Conservation (phyloP, 2,888 invertebrate species). For the Candidula unifasciata region DNA sequence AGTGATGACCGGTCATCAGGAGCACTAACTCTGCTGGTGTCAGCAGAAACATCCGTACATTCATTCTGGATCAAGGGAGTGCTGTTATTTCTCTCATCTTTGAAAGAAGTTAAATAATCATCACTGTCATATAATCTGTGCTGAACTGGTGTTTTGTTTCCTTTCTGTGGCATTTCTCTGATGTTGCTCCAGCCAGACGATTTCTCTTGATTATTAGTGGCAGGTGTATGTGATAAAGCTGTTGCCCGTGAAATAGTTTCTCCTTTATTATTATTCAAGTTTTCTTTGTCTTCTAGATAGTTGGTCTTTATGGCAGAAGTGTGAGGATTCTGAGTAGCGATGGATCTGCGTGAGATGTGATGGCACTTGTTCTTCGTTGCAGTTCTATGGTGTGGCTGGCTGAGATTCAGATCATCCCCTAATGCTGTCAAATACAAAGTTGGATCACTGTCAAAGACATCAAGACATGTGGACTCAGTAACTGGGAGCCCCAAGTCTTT, state of each 20-base stretch:
- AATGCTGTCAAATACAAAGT: slow-evolving; percentile 19
- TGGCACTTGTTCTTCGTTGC: background rate
- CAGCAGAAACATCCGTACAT: no score
- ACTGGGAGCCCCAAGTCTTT: slow-evolving; percentile 62
- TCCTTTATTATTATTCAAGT: background rate
- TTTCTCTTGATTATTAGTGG: background rate
- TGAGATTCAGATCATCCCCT: background rate
- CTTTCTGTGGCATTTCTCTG: background rate
- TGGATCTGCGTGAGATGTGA: no score
- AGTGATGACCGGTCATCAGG: background rate
- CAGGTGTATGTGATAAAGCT: slow-evolving; percentile 49
- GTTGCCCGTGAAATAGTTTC: background rate
- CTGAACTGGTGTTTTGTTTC: background rate
- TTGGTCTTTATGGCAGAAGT: background rate
- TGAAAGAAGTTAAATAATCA: background rate
- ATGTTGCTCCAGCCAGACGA: background rate
- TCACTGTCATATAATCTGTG: background rate
- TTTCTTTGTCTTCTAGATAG: background rate
- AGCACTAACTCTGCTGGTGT: background rate
- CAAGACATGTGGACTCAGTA: slow-evolving; percentile 67
- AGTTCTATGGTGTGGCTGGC: background rate
- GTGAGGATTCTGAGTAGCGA: no score
- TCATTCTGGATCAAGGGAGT: slow-evolving; percentile 3
- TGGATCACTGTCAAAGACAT: background rate
- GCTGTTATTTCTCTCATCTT: background rate